phyloP scores from a whole-genome alignment of 2,797 vertebrate genomes.

The Kryptolebias ocellatus region DNA sequence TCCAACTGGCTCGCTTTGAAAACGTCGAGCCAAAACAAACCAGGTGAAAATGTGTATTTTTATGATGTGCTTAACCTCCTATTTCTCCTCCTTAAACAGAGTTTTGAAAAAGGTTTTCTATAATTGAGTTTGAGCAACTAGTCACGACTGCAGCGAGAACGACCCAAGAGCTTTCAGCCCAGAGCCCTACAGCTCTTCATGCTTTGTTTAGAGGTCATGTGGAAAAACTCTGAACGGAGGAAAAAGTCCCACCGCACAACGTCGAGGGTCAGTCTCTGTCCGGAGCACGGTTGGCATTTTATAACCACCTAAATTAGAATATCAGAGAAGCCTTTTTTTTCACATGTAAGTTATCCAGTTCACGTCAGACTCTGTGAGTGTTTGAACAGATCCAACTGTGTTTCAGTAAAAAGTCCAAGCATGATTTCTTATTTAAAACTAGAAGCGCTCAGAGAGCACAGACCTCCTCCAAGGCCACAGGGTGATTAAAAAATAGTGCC shows the following conservation, averaged over 20 bases:
- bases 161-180: constrained; percentile 45
- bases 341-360: no score
- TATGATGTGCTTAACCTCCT: constrained; percentile 75
- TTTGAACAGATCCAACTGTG: no score
- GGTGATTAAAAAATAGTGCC: no score
- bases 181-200: constrained; percentile 4
- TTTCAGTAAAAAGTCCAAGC: no score
- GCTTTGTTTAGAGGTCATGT: background rate
- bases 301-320: no score
- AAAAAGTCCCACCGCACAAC: background rate
- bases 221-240: background rate
- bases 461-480: no score
- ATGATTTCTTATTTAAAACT: no score
- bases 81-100: constrained; percentile 73
- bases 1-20: constrained; percentile 62
- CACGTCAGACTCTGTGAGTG: no score
- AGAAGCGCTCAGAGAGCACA: no score
- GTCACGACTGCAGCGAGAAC: constrained; percentile 58
- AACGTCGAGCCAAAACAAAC: constrained; percentile 71
- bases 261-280: background rate
- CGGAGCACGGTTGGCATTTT: background rate
- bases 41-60: constrained; percentile 74
- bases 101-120: constrained; percentile 64
- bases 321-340: no score
- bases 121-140: constrained; percentile 73